phyloP scores from a whole-genome alignment of 2,888 invertebrate genomes.

The Drosophila neonasuta region DNA sequence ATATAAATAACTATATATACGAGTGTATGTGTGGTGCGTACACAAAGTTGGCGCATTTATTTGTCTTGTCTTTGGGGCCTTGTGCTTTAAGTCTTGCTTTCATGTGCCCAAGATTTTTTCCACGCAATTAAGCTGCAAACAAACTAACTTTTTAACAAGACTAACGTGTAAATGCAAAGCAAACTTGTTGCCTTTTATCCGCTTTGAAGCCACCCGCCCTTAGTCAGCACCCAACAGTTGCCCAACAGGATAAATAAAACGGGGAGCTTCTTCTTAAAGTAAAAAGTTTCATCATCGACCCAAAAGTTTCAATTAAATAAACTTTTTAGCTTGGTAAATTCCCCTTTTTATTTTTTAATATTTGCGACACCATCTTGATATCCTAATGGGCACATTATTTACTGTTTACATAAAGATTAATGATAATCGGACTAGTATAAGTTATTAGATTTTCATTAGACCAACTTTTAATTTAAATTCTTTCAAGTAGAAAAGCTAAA shows the following conservation, averaged over 20 bases:
- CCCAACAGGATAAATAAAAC: constrained; percentile 24
- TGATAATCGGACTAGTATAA: constrained; percentile 1
- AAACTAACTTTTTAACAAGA: constrained; percentile 57
- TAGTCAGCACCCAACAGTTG: neutral
- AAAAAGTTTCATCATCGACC: constrained; percentile 51
- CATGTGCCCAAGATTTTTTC: constrained; percentile 39
- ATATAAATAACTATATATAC: constrained; percentile 5
- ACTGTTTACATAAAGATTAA: constrained; percentile 14
- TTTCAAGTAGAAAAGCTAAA: neutral
- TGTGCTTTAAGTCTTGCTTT: constrained; percentile 38
- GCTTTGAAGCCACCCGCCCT: neutral
- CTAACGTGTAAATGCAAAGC: constrained; percentile 60
- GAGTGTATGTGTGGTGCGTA: constrained; percentile 3
- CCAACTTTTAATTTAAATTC: neutral
- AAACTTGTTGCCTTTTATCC: constrained; percentile 64
- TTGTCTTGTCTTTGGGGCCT: constrained; percentile 39
- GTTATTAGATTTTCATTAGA: neutral
- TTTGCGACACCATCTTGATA: neutral
- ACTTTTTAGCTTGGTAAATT: constrained; percentile 29
- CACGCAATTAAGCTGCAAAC: constrained; percentile 68
- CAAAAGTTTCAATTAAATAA: constrained; percentile 49
- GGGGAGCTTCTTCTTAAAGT: constrained; percentile 42
- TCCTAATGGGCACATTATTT: constrained; percentile 13
- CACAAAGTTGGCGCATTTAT: constrained; percentile 28
- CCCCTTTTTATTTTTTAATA: constrained; percentile 9